Evolutionary conservation across 2,888 invertebrate genomes (phyloP), one percentile per base, ranked within the genome.

Genomic region (Laothoe populi): DNA sequence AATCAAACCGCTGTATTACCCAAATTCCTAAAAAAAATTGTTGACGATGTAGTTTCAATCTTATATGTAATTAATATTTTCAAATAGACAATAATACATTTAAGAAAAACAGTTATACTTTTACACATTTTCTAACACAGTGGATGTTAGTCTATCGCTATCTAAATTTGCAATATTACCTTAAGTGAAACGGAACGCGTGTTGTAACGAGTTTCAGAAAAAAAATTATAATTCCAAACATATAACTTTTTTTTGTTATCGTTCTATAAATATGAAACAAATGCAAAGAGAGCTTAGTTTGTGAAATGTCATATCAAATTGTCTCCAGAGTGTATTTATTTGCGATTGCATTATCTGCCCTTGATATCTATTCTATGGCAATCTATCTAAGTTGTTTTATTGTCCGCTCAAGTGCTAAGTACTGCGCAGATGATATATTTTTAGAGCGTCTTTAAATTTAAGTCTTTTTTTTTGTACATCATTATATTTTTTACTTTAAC

Each of bases 251-350:
- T 77, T 78, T 75, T 77, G 77, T 70, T 82, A 80, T 78, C 82
- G 72, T 64, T 83, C 86, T 85, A 85, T 69, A 64, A 74, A 68
- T 71, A 71, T 81, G 84, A 84, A 89, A 87, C 63, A 82, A 82
- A 83, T 81, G 73, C 69, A 68, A 74, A 73, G 87, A 87, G 88
- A 87, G 65, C 69, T 75, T 63, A 68, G 70, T 85, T 85, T 82
- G 81, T 75, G 84, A 86, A 86, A 89, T 88, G 84, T 70, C 81
- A 77, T 82, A 82, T 86, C 82, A 79, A 78, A 72, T 76, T 79
- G 74, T 79, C 70, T 72, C 75, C 78, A 79, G 71, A 82, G 82
- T 81, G 74, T 87, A 82, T 84, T 86, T 83, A 79, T 84, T 86
- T 84, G 69, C 83, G 85, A 86, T 86, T 87, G 80, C 71, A 73